Conservation (phyloP, 2,797 vertebrate genomes). For the Falco berigora region DNA sequence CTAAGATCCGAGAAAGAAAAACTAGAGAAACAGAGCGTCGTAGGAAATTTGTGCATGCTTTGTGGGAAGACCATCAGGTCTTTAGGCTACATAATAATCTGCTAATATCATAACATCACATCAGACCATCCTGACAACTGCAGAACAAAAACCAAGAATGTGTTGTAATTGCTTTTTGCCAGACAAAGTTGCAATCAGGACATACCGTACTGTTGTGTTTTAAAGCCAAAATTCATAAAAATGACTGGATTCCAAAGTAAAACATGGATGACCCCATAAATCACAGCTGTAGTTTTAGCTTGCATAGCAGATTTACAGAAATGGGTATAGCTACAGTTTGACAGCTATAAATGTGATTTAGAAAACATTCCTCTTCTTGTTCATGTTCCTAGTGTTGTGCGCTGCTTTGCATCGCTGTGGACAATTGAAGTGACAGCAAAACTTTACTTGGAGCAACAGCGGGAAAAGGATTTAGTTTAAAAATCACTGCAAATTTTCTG, state of each 20-base stretch:
- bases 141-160: not conserved
- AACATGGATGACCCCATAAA: not conserved
- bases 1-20: not conserved
- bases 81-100: not conserved
- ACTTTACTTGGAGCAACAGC: not conserved
- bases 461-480: not conserved
- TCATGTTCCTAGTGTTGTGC: not conserved
- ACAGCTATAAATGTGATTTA: not conserved
- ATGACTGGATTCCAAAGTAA: not conserved
- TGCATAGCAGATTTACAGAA: not conserved
- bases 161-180: not conserved
- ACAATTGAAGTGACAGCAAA: not conserved
- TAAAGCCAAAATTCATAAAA: not conserved
- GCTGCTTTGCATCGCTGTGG: not conserved
- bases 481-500: not conserved
- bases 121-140: not conserved
- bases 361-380: not conserved
- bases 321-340: not conserved
- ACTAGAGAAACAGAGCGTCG: not conserved
- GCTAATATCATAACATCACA: not conserved
- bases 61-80: not conserved
- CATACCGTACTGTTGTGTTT: accelerated
- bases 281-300: not conserved
- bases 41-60: not conserved
- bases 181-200: not conserved